These are phyloP conservation scores for Drosophila leontia DNA, from an alignment of 1,140 invertebrate genomes.

Conservation along the genomic window DNA sequence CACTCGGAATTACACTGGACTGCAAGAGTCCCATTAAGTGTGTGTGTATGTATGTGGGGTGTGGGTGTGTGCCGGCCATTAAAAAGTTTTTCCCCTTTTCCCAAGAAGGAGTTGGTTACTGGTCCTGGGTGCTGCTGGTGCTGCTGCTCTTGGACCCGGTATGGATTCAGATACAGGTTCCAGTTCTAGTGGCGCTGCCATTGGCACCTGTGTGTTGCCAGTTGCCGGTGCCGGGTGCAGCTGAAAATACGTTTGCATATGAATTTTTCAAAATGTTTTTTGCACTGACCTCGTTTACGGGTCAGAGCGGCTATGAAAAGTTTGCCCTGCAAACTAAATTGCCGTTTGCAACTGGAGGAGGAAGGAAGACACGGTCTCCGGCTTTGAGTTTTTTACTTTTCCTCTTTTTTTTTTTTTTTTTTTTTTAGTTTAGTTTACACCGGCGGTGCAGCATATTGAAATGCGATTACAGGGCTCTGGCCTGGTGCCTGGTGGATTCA, in stretches of 20 bases:
- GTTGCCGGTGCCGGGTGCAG: conserved; percentile 61
- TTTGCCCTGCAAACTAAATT: conserved; percentile 80
- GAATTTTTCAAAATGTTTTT: conserved; percentile 83
- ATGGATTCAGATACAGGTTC: conserved; percentile 35
- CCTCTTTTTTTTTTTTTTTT: conserved; percentile 7
- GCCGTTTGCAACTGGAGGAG: conserved; percentile 59
- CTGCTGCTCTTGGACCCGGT: conserved; percentile 6
- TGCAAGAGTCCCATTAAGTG: conserved; percentile 59
- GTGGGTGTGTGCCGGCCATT: conserved; percentile 61
- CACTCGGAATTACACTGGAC: conserved; percentile 43
- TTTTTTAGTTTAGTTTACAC: conserved; percentile 41
- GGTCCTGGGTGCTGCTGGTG: conserved; percentile 3
- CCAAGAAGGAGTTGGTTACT: conserved; percentile 13
- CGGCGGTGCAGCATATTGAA: conserved; percentile 73
- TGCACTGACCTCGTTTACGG: conserved; percentile 80
- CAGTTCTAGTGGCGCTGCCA: conserved; percentile 63
- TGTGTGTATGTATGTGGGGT: conserved; percentile 25
- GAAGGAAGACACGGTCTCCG: conserved; percentile 25
- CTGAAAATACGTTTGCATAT: conserved; percentile 82
- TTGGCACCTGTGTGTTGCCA: conserved; percentile 67
- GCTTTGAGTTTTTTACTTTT: conserved; percentile 30
- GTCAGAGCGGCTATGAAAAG: conserved; percentile 78
- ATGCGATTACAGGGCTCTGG: conserved; percentile 73
- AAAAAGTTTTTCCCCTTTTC: conserved; percentile 66
- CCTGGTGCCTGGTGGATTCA: conserved; percentile 50